Evolutionary conservation across 2,888 invertebrate genomes (phyloP).

Genomic region (Asteroscopus sphinx): DNA sequence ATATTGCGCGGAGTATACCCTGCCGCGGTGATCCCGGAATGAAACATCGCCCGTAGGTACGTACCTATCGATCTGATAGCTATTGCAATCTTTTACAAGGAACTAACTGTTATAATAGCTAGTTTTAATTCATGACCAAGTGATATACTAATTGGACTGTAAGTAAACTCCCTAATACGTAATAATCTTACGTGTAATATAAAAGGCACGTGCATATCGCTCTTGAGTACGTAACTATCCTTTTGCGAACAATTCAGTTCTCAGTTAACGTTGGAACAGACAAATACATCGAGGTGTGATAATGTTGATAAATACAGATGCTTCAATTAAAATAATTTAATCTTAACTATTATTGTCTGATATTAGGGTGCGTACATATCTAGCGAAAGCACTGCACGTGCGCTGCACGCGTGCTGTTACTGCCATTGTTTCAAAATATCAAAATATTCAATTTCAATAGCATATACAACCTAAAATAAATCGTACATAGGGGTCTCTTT

Average conservation of each 20-base stretch:
- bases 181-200: conserved; percentile 22
- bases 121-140: no score
- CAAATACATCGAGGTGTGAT: not conserved
- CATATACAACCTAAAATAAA: no score
- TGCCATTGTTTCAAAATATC: no score
- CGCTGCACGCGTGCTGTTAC: no score
- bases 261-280: not conserved
- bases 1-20: conserved; percentile 14
- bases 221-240: not conserved
- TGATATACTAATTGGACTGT: conserved; percentile 31
- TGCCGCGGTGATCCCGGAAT: conserved; percentile 4
- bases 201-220: conserved; percentile 10
- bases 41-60: conserved; percentile 18
- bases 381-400: no score
- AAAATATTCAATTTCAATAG: no score
- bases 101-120: conserved; percentile 37
- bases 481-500: no score
- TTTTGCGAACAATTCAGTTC: not conserved
- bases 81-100: conserved; percentile 39
- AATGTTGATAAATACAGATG: not conserved
- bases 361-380: no score
- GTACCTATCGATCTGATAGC: conserved; percentile 16
- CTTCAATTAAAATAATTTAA: no score
- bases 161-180: conserved; percentile 51
- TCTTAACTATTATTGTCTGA: no score